Evolutionary conservation across 2,888 invertebrate genomes (phyloP), one percentile per base, ranked within the genome.

Genomic region (Drosophila hawaiiensis): DNA sequence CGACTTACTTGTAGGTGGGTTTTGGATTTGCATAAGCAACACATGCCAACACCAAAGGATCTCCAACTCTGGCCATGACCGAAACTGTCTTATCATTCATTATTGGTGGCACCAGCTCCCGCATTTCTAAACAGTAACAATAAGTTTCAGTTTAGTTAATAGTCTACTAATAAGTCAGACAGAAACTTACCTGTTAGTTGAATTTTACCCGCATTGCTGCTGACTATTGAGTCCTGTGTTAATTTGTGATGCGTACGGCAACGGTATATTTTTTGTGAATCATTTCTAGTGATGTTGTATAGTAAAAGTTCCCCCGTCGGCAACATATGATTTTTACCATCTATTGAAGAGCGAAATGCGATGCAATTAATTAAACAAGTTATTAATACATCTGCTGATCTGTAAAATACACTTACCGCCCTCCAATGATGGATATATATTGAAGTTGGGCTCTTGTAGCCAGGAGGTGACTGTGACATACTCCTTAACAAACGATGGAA

Each of bases 1-100:
- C 1, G 7, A 47, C 92, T 94, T 93, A 95, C 95, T 95, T 94
- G 93, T 95, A 94, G 65, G 92, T 92, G 16, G 95, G 95, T 25
- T 94, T 94, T 14, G 95, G 95, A 91, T 94, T 95, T 22, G 95
- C 95, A 86, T 94, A 95, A 29, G 95, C 95, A 43, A 95, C 95
- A 92, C 95, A 95, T 9, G 95, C 94, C 62, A 95, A 93, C 49
- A 95, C 95, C 43, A 95, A 93, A 33, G 94, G 94, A 82, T 94
- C 94, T 64, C 95, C 94, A 63, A 94, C 92, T 64, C 94, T 93
- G 33, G 94, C 93, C 50, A 94, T 93, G 68, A 94, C 83, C 59
- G 93, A 92, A n/a, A 94, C 91, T 69, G 94, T 92, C 84, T 94
- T 94, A 80, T 95, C 95, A 82, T 94, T 94, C 91, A 95, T 94